Base-by-base conservation (phyloP, 2,888 invertebrate species). In the Chloroclysta siterata region DNA sequence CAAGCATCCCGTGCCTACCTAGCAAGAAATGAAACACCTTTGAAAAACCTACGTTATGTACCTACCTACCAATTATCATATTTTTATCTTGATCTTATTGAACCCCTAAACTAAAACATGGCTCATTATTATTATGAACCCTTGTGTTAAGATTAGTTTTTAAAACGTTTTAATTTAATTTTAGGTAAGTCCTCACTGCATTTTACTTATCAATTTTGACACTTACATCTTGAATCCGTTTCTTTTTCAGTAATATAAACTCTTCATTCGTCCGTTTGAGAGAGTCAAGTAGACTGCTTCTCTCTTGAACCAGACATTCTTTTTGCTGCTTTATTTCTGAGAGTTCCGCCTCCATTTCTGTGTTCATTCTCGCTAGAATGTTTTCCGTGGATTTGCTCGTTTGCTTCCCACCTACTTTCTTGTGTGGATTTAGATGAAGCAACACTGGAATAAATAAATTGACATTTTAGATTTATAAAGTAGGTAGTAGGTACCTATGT, bases 221-320 rank as follows among this genome's bases (percentile, higher is more conserved):
- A 94, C 96, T 96, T 85, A 97, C 95, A 89, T 97, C 97, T 83
- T 96, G 95, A 74, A 97, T 93, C 58, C 97, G 93, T 81, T 97
- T 97, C 72, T 95, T 95, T 82, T 97, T 96, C 73, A 97, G 84
- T 65, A 94, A 88, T 82, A 96, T 95, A 75, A 96, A 96, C 78
- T 97, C 97, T 66, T 95, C 95, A 76, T 97, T 96, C 29, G 97
- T 94, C 60, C 95, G 91, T 78, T 95, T 95, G 51, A 96, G 89
- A 72, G 96, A 96, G 71, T 96, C 95, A 17, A 94, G 88, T 51
- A 95, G 76, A 47, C 92, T 93, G 73, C 86, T 94, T 68, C 93
- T 94, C 88, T 93, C 94, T 65, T 89, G 91, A 74, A 82, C 86
- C 50, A 92, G 80, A 68, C 79, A 88, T 72, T 90, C 95, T 51